Conservation (phyloP, 2,888 invertebrate species). For the Allolobophora icterica region DNA sequence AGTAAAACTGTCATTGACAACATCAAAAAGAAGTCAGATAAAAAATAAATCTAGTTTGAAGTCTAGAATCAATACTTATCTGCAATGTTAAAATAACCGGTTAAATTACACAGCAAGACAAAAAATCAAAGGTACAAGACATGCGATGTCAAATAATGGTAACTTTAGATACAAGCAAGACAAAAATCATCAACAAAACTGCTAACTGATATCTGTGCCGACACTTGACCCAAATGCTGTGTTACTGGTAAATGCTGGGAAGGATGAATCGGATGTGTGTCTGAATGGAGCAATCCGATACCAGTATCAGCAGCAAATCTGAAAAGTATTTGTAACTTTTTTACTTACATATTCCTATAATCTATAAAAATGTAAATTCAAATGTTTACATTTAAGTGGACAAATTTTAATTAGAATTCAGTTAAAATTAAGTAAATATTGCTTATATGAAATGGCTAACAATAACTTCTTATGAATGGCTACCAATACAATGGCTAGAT, state of each 20-base stretch:
- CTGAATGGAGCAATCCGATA: neutral
- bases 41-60: neutral
- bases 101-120: neutral
- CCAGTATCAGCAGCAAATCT: slow-evolving; percentile 21
- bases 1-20: neutral
- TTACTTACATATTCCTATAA: neutral
- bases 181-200: neutral
- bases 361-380: neutral
- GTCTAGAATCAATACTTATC: too few species aligned
- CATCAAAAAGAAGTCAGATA: neutral
- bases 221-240: neutral
- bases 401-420: neutral
- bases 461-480: neutral
- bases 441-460: neutral
- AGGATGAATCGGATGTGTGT: neutral
- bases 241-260: slow-evolving; percentile 7
- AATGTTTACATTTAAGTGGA: neutral
- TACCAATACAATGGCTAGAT: too few species aligned
- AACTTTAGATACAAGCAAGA: neutral
- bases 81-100: neutral
- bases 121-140: neutral
- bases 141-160: neutral
- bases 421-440: neutral
- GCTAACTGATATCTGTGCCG: neutral
- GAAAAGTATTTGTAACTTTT: neutral